These are phyloP conservation scores for Rugalucina vietnamica DNA, from an alignment of 2,888 invertebrate species.

Conservation along the genomic window DNA sequence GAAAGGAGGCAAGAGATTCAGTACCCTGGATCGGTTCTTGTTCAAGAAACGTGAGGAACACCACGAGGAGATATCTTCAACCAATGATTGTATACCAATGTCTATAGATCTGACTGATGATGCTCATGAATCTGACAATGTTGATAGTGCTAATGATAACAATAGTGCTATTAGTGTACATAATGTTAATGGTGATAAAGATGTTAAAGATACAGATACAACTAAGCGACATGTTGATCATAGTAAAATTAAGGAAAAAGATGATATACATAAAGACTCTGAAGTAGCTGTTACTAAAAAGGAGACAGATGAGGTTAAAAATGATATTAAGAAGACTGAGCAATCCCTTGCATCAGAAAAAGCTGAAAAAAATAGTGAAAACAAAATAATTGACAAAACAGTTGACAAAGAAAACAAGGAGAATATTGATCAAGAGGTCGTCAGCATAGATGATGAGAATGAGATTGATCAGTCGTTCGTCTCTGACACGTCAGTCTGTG, in stretches of 20 bases:
- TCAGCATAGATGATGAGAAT: slow-evolving; percentile 27
- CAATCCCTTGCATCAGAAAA: background rate
- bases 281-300: background rate
- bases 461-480: slow-evolving; percentile 47
- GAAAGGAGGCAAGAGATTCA: slow-evolving; percentile 46
- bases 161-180: background rate
- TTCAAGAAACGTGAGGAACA: slow-evolving; percentile 35
- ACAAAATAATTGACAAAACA: slow-evolving; percentile 14
- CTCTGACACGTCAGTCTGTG: slow-evolving; percentile 57
- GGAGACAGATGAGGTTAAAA: background rate
- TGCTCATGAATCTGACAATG: background rate
- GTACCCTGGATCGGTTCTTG: slow-evolving; percentile 65
- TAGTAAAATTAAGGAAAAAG: background rate
- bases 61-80: slow-evolving; percentile 75
- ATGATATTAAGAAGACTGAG: background rate
- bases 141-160: slow-evolving; percentile 12
- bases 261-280: background rate
- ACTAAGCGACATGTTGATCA: background rate
- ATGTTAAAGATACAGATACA: background rate
- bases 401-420: slow-evolving; percentile 12
- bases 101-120: slow-evolving; percentile 70
- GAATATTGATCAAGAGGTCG: slow-evolving; percentile 31
- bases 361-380: slow-evolving; percentile 6
- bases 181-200: background rate
- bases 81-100: slow-evolving; percentile 68